These are phyloP conservation scores for Urechis unicinctus DNA, from an alignment of 2,888 invertebrate species.

Conservation along the genomic window DNA sequence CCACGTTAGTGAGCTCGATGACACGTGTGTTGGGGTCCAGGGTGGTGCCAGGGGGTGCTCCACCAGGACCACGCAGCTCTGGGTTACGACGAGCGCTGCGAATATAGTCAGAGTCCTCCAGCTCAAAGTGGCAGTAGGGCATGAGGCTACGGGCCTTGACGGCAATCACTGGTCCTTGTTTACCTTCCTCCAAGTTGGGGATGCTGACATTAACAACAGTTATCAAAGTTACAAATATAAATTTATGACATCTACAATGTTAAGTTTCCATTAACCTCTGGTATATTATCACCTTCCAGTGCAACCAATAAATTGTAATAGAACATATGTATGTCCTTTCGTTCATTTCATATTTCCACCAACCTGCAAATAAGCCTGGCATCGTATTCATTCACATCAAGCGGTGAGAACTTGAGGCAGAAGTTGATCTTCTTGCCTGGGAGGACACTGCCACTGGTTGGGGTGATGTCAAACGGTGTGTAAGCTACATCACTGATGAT, in stretches of 20 bases:
- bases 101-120: conserved; percentile 63
- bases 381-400: conserved; percentile 47
- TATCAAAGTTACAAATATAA: not conserved
- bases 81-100: conserved; percentile 44
- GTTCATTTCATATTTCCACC: too few species aligned
- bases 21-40: conserved; percentile 56
- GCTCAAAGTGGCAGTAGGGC: conserved; percentile 66
- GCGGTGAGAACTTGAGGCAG: conserved; percentile 44
- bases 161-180: conserved; percentile 39
- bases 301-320: too few species aligned
- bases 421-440: conserved; percentile 38
- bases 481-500: conserved; percentile 29
- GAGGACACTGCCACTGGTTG: conserved; percentile 39
- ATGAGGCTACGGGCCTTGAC: conserved; percentile 60
- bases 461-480: conserved; percentile 48
- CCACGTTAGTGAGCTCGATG: conserved; percentile 63
- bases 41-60: conserved; percentile 38
- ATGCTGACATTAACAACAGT: conserved; percentile 27
- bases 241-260: not conserved
- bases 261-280: too few species aligned
- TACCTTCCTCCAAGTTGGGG: conserved; percentile 40
- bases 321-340: too few species aligned
- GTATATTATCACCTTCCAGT: too few species aligned
- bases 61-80: conserved; percentile 43
- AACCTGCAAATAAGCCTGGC: conserved; percentile 47